A percentile compares a stretch with the other conserved stretches of the same genome.
phyloP scores from a whole-genome alignment of 2,113 vertebrate species.

The Caranx ignobilis region DNA sequence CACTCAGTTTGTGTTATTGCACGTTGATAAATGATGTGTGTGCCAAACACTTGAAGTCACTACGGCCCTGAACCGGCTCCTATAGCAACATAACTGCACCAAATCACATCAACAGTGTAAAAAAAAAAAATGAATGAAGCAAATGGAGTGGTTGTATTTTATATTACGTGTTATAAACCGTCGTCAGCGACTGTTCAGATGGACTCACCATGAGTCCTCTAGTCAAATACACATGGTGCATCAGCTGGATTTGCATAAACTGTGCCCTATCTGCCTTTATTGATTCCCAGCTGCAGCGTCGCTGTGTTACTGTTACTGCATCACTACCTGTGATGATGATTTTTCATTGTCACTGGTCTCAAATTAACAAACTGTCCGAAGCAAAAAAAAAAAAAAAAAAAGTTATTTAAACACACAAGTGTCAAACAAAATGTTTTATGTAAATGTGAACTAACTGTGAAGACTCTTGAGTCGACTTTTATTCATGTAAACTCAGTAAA shows the following conservation, averaged over 20 bases:
- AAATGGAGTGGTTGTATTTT: slow-evolving; percentile 28
- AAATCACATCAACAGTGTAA: slow-evolving; percentile 49
- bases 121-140: slow-evolving; percentile 23
- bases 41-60: no score
- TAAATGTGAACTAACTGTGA: no score
- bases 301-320: not conserved
- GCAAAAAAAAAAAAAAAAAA: no score
- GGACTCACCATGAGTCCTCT: slow-evolving; percentile 26
- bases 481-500: no score
- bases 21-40: no score
- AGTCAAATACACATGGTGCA: slow-evolving; percentile 54
- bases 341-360: no score
- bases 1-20: no score
- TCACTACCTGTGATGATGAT: no score
- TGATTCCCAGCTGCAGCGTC: slow-evolving; percentile 9
- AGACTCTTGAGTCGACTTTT: no score
- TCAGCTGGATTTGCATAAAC: slow-evolving; percentile 55
- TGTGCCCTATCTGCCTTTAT: slow-evolving; percentile 21
- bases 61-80: no score
- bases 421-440: not conserved
- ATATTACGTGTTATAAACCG: slow-evolving; percentile 36
- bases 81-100: not conserved
- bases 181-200: not conserved
- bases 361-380: no score
- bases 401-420: not conserved